Conservation (phyloP, 2,888 invertebrate genomes). For the Andrena flavipes region DNA sequence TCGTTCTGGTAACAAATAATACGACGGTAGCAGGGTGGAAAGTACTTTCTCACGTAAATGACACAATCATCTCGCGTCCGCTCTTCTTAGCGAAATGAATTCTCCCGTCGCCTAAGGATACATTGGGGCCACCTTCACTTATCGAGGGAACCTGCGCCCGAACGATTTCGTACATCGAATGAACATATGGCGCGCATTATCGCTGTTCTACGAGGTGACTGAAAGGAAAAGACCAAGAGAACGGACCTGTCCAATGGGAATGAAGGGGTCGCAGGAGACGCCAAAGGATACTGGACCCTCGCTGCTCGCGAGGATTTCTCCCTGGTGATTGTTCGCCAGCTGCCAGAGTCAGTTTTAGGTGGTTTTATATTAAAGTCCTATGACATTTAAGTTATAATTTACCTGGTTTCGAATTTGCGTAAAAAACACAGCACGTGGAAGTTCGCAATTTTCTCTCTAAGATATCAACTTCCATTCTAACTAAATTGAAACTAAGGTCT, state of each 20-base stretch:
- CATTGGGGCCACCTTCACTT: conserved; percentile 17
- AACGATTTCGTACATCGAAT: conserved; percentile 16
- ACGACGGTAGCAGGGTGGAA: not conserved
- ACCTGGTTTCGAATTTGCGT: too few relatives aligned
- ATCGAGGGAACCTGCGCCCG: conserved; percentile 2
- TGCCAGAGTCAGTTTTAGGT: conserved; percentile 58
- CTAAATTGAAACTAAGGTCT: too few relatives aligned
- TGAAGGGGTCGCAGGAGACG: conserved; percentile 21
- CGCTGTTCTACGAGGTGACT: conserved; percentile 26
- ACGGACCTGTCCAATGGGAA: conserved; percentile 13
- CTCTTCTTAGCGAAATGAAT: conserved; percentile 23
- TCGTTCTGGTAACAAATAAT: too few relatives aligned
- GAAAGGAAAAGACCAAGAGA: not conserved
- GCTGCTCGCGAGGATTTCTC: conserved; percentile 19
- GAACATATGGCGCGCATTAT: conserved; percentile 44
- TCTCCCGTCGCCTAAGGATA: not conserved
- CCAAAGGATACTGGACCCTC: conserved; percentile 17
- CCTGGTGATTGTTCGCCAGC: conserved; percentile 57
- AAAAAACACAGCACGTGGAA: too few relatives aligned
- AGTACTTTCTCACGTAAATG: conserved; percentile 11
- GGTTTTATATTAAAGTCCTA: conserved; percentile 58
- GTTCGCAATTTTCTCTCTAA: too few relatives aligned
- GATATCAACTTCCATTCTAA: too few relatives aligned
- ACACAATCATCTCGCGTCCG: not conserved
- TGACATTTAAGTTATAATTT: too few relatives aligned